Base-by-base conservation (phyloP, 1,140 invertebrate species). In the Drosophila pallidifrons region DNA sequence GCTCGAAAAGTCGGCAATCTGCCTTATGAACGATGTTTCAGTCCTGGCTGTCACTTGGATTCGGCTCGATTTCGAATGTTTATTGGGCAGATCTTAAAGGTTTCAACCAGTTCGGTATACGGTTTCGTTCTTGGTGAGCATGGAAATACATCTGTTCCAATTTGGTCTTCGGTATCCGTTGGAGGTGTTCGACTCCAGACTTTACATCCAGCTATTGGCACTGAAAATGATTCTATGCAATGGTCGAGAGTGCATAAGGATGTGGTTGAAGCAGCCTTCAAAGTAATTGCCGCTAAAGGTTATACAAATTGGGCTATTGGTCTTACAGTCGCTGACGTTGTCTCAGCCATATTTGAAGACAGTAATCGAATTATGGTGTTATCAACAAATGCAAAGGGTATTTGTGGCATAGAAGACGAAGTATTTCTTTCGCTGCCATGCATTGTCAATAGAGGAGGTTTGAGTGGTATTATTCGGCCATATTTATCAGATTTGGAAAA, bases 241-340 rank as follows among this genome's bases (percentile, higher is more conserved):
- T 98, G 96, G 96, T 91, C 93, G 28, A 93, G 95, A 5, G 82
- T 97, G 1, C 95, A 96, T 74, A 94, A 94, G 49, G 93, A 96
- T 63, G 97, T 98, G 0, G 95, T 97, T 0, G 93, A 95, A 52
- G 96, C 95, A 75, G 97, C 96, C 0, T 96, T 96, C 79, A 95
- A 97, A 82, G 95, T 97, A 82, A 95, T 95, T 79, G 93, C 96
- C 6, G 7, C n/a, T 61, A 98, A 98, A 88, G 96, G 97, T 0
- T 98, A 97, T 91, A 98, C 97, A 0, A 97, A 96, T 20, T 97
- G 97, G 97, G 97, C 97, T 4, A 96, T 98, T 79, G 97, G 96
- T 1, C 93, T 98, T 2, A 96, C 96, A 77, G 94, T 96, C 0
- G 94, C 96, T 0, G 94, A 95, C 71, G 93, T 98, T 6, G 94